Percentiles rank a stretch among this genome's conserved stretches.
Evolutionary conservation across 2,888 invertebrate genomes (phyloP).

Genomic region (Taenaris catops): DNA sequence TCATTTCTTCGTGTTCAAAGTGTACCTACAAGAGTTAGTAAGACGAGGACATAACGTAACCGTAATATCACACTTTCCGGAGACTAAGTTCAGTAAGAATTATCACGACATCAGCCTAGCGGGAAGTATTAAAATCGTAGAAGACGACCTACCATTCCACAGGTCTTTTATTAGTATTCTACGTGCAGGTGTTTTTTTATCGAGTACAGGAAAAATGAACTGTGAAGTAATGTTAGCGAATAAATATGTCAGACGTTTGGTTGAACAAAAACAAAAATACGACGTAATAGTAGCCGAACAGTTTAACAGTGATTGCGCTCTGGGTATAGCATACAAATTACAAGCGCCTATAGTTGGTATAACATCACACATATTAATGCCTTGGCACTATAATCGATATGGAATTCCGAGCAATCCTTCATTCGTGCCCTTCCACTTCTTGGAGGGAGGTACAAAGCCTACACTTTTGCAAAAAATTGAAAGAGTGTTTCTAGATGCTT

Average conservation of each 20-base stretch:
- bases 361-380: slow-evolving; percentile 80
- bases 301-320: slow-evolving; percentile 86
- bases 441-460: slow-evolving; percentile 63
- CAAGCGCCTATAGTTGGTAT: slow-evolving; percentile 80
- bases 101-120: slow-evolving; percentile 81
- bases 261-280: slow-evolving; percentile 71
- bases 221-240: slow-evolving; percentile 56
- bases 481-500: slow-evolving; percentile 47
- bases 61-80: slow-evolving; percentile 83
- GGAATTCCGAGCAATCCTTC: slow-evolving; percentile 80
- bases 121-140: slow-evolving; percentile 36
- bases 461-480: slow-evolving; percentile 54
- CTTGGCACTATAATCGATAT: slow-evolving; percentile 80
- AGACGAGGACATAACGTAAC: slow-evolving; percentile 83
- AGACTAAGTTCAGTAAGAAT: slow-evolving; percentile 60
- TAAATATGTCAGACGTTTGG: slow-evolving; percentile 48
- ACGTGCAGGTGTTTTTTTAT: slow-evolving; percentile 31
- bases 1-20: slow-evolving; percentile 83
- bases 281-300: slow-evolving; percentile 85
- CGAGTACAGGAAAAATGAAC: slow-evolving; percentile 37
- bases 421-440: slow-evolving; percentile 74
- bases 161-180: slow-evolving; percentile 40
- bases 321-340: slow-evolving; percentile 82
- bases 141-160: slow-evolving; percentile 37
- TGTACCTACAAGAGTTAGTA: slow-evolving; percentile 79